Evolutionary conservation across 1,140 invertebrate genomes (phyloP).

Genomic region (Conopomorpha cramerella): DNA sequence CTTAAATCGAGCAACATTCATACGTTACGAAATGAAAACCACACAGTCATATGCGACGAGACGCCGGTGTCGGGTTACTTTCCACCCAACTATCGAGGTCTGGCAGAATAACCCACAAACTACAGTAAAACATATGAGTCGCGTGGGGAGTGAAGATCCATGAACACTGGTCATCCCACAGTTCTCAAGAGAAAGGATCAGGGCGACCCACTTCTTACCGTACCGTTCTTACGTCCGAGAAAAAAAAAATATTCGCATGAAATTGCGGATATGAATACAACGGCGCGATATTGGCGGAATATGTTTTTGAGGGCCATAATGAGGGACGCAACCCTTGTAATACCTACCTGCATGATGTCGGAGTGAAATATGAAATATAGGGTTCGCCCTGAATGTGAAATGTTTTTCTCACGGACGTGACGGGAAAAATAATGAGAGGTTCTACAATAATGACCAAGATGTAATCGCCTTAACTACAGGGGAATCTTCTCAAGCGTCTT

Average conservation of each 20-base stretch:
- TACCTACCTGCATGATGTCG: no score
- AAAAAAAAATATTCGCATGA: conserved; percentile 17
- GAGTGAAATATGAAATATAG: no score
- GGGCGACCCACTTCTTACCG: conserved; percentile 24
- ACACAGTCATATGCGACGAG: not conserved
- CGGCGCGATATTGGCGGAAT: conserved; percentile 10
- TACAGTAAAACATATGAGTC: not conserved
- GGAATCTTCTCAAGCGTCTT: no score
- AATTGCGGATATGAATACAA: conserved; percentile 17
- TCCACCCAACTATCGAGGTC: not conserved
- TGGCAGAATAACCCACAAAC: not conserved
- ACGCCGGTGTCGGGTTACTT: no score
- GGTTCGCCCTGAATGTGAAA: no score
- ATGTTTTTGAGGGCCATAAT: conserved; percentile 1
- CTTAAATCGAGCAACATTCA: not conserved
- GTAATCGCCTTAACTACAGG: no score
- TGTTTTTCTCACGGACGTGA: no score
- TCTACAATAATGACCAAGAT: no score
- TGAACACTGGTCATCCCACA: conserved; percentile 10
- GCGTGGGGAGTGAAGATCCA: conserved; percentile 5
- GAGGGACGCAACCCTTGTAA: no score
- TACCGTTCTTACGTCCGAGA: conserved; percentile 16
- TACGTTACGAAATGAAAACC: not conserved
- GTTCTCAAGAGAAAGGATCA: conserved; percentile 22
- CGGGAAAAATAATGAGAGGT: no score